These are phyloP conservation scores for Forpus xanthops DNA, from an alignment of 2,797 vertebrate species.

Conservation along the genomic window DNA sequence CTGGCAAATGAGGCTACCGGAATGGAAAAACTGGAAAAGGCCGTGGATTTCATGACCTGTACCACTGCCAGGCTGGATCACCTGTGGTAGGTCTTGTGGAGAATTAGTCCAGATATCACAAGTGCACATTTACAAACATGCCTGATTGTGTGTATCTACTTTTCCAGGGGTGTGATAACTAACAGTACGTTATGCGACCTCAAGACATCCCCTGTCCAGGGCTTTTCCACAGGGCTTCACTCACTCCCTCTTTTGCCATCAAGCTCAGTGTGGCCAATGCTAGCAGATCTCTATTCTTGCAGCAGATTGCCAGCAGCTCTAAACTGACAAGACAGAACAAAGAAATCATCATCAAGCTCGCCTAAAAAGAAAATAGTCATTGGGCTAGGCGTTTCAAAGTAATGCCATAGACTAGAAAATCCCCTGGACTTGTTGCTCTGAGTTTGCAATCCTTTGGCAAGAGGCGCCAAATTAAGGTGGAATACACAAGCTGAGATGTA, in stretches of 20 bases:
- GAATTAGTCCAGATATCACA: background rate
- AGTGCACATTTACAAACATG: rapidly evolving
- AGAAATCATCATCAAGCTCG: background rate
- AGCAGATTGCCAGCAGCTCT: background rate
- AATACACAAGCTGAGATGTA: background rate
- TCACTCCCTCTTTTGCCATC: background rate
- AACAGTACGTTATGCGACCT: background rate
- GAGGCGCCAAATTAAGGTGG: background rate
- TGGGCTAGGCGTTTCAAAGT: background rate
- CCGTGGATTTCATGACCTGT: background rate
- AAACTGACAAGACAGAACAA: background rate
- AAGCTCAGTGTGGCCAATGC: background rate
- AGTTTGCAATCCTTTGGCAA: background rate
- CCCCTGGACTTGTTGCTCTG: background rate
- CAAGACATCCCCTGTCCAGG: background rate
- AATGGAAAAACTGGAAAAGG: background rate
- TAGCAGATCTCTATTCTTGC: background rate
- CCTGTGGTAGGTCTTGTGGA: background rate
- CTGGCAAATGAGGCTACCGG: background rate
- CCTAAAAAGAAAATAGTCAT: background rate
- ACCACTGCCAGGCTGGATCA: background rate
- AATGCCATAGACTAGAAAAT: background rate
- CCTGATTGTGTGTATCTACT: rapidly evolving
- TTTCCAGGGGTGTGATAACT: rapidly evolving
- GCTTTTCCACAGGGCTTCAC: background rate